These are phyloP conservation scores for Dendroctonus valens DNA, from an alignment of 1,140 invertebrate genomes.

Conservation along the genomic window DNA sequence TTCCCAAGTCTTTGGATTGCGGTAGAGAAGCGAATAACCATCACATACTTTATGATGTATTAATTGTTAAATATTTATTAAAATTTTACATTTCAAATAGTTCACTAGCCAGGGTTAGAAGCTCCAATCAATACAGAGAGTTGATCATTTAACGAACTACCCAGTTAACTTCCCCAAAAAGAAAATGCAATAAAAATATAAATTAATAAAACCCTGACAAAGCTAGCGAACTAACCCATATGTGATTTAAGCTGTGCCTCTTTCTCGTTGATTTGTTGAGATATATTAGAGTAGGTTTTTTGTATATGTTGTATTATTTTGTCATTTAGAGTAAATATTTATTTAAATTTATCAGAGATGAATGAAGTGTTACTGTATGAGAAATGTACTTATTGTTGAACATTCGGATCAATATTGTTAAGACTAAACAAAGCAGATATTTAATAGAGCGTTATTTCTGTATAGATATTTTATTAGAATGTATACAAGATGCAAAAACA, in stretches of 20 bases:
- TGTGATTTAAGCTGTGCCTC: slow-evolving; percentile 24
- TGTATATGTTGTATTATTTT: not conserved
- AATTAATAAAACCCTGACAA: not conserved
- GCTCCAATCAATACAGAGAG: not conserved
- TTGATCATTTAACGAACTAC: not conserved
- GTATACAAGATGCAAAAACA: too few species aligned
- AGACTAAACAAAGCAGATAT: too few species aligned
- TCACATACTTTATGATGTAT: not conserved
- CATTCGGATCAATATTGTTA: too few species aligned
- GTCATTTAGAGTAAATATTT: too few species aligned
- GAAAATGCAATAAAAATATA: not conserved
- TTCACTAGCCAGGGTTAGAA: slow-evolving; percentile 5
- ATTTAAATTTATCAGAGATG: too few species aligned
- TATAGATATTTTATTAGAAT: too few species aligned
- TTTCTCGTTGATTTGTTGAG: slow-evolving; percentile 1
- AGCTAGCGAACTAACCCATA: slow-evolving; percentile 9
- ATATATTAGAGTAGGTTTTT: not conserved
- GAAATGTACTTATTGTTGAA: too few species aligned
- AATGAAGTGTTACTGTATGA: too few species aligned
- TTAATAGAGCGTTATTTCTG: too few species aligned
- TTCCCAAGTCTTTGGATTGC: too few species aligned
- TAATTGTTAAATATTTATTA: slow-evolving; percentile 7
- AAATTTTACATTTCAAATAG: slow-evolving; percentile 2
- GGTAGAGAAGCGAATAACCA: too few species aligned
- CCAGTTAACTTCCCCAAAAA: not conserved